Evolutionary conservation across 2,797 vertebrate genomes (phyloP).

Genomic region (Sebastes hubbsi): DNA sequence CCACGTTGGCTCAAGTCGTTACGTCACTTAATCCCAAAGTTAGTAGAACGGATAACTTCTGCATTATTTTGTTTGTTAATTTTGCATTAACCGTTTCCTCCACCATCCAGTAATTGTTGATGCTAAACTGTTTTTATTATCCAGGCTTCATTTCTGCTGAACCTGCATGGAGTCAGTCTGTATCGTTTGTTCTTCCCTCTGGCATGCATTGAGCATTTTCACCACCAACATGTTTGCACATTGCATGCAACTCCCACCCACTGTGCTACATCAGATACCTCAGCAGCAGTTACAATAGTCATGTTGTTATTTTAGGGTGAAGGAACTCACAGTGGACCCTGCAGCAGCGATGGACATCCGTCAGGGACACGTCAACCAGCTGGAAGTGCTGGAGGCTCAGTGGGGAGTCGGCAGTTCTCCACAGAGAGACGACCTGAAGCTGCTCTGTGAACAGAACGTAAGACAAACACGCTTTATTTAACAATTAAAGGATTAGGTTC

Average conservation of each 20-base stretch:
- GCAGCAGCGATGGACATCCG: conserved; percentile 78
- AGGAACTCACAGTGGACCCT: conserved; percentile 89
- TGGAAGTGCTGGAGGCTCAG: conserved; percentile 94
- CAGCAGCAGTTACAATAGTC: background rate
- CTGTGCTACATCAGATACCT: background rate
- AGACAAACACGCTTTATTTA: conserved; percentile 60
- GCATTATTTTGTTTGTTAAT: background rate
- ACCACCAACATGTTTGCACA: background rate
- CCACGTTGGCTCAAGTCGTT: no score
- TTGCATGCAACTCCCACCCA: background rate
- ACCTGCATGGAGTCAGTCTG: background rate
- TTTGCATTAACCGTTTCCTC: background rate
- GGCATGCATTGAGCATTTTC: background rate
- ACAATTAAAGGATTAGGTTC: no score
- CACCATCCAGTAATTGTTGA: background rate
- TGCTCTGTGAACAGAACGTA: conserved; percentile 98
- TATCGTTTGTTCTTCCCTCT: background rate
- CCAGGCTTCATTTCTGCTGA: background rate
- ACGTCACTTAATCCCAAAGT: background rate
- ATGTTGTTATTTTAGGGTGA: conserved; percentile 77
- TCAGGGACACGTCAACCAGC: conserved; percentile 88
- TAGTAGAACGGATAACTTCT: background rate
- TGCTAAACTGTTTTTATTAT: background rate
- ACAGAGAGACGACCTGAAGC: conserved; percentile 95
- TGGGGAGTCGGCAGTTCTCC: conserved; percentile 97